phyloP scores from a whole-genome alignment of 2,888 invertebrate species.

The Crematogaster levior region DNA sequence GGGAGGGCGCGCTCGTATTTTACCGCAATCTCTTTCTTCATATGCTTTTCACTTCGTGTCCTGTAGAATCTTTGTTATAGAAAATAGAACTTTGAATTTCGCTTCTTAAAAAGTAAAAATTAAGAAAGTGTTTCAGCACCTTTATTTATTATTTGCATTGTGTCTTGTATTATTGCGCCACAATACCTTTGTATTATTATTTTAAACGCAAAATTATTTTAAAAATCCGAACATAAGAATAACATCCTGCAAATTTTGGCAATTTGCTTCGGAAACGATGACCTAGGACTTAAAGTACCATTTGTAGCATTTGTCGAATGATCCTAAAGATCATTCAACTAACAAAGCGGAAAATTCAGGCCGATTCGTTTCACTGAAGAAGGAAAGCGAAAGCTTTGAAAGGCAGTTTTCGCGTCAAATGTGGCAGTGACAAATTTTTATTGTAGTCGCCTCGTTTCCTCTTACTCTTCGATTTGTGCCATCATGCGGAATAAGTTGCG shows the following conservation, averaged over 20 bases:
- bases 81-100: background rate
- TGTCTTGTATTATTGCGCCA: background rate
- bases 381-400: slow-evolving; percentile 65
- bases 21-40: background rate
- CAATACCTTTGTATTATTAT: background rate
- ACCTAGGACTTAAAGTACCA: slow-evolving; percentile 28
- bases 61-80: background rate
- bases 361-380: slow-evolving; percentile 40
- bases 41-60: slow-evolving; percentile 29
- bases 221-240: background rate
- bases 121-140: background rate
- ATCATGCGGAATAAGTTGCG: slow-evolving; percentile 46
- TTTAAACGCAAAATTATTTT: background rate
- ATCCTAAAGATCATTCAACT: slow-evolving; percentile 54
- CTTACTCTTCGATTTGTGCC: slow-evolving; percentile 36
- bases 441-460: slow-evolving; percentile 74
- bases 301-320: slow-evolving; percentile 10
- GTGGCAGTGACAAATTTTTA: slow-evolving; percentile 84
- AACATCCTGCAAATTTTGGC: slow-evolving; percentile 23
- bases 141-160: background rate
- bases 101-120: background rate
- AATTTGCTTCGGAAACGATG: slow-evolving; percentile 46
- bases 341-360: slow-evolving; percentile 83
- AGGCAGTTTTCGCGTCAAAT: slow-evolving; percentile 84
- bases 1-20: slow-evolving; percentile 32